Evolutionary conservation across 2,113 vertebrate species (phyloP).

Genomic region (Scolopax mira): DNA sequence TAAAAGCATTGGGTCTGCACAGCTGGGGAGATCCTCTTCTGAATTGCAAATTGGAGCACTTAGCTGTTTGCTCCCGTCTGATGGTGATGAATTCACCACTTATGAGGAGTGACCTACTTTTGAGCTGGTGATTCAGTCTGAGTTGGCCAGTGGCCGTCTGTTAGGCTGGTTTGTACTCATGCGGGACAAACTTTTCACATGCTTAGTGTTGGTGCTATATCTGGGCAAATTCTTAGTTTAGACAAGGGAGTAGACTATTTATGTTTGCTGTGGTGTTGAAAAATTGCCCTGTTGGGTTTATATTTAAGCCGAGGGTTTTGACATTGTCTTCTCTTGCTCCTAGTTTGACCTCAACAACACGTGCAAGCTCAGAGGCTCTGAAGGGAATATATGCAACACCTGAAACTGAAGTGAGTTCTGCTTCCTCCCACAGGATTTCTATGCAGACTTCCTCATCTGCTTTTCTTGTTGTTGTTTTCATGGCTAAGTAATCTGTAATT

Average conservation of each 20-base stretch:
- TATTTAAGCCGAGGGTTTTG: background rate
- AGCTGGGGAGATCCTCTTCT: background rate
- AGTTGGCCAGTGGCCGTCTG: background rate
- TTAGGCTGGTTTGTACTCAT: background rate
- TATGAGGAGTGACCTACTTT: conserved; percentile 13
- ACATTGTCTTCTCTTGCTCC: background rate
- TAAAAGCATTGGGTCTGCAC: background rate
- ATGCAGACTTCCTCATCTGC: background rate
- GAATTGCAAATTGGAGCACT: background rate
- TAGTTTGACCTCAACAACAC: conserved; percentile 94
- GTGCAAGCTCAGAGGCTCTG: conserved; percentile 89
- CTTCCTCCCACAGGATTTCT: background rate
- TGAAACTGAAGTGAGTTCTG: conserved; percentile 85
- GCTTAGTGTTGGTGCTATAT: background rate
- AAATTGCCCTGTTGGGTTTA: background rate
- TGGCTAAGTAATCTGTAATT: background rate
- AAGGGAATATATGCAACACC: conserved; percentile 82
- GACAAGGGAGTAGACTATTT: background rate
- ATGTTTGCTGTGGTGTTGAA: background rate
- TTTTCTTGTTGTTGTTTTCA: background rate
- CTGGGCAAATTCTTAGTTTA: background rate
- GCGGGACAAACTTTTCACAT: background rate
- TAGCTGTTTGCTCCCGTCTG: background rate
- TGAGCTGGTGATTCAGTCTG: background rate
- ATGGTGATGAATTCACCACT: background rate